Conservation (phyloP, 1,140 invertebrate species). For the Nebria ingens region DNA sequence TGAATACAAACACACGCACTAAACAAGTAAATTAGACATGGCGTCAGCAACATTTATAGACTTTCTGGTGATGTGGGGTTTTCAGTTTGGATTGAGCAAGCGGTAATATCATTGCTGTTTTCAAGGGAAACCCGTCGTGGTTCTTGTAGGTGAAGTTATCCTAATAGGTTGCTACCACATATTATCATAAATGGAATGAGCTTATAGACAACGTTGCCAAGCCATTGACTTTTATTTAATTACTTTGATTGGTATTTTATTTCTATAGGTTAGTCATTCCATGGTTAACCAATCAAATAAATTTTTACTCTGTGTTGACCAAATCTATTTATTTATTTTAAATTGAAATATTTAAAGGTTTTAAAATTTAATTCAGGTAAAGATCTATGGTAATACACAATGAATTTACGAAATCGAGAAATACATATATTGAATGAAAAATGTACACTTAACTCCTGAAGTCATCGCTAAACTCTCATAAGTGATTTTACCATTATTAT, state of each 20-base stretch:
- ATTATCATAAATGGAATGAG: neutral
- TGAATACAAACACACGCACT: neutral
- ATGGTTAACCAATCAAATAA: neutral
- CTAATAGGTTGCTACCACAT: neutral
- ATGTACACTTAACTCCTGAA: too few species aligned
- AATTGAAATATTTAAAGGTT: neutral
- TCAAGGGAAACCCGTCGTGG: too few species aligned
- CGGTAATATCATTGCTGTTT: too few species aligned
- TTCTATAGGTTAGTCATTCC: neutral
- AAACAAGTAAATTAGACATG: neutral
- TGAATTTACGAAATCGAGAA: neutral
- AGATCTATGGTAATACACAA: neutral
- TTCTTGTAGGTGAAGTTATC: neutral
- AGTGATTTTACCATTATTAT: too few species aligned
- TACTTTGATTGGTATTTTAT: neutral
- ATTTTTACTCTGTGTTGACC: neutral
- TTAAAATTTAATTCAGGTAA: neutral
- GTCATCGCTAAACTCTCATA: too few species aligned
- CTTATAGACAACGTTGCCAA: neutral
- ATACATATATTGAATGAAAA: too few species aligned
- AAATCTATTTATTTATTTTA: neutral
- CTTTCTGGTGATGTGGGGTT: neutral
- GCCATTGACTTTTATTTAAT: neutral
- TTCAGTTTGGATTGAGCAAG: neutral
- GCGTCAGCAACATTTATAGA: constrained; percentile 1